phyloP scores from a whole-genome alignment of 2,888 invertebrate genomes.

The Trachelus stipa region DNA sequence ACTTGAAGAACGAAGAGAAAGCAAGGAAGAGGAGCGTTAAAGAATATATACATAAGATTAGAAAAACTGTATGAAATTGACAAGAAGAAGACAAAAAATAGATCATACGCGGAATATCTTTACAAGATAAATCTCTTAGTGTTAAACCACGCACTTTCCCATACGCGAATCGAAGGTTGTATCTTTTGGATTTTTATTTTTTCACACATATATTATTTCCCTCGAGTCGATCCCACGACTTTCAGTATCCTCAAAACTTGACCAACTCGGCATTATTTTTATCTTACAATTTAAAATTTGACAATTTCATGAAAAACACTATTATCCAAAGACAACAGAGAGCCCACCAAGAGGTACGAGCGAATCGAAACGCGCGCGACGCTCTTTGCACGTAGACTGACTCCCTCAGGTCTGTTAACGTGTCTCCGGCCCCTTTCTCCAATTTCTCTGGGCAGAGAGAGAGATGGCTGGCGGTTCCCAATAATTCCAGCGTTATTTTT shows the following conservation, averaged over 20 bases:
- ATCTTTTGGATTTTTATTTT: neutral
- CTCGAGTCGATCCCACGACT: neutral
- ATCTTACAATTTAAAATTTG: neutral
- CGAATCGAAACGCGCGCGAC: conserved; percentile 31
- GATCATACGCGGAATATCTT: too few relatives aligned
- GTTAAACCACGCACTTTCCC: neutral
- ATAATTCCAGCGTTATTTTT: neutral
- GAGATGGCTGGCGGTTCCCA: too few relatives aligned
- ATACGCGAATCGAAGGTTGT: neutral
- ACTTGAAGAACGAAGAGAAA: neutral
- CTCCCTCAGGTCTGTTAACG: conserved; percentile 16
- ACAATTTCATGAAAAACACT: neutral
- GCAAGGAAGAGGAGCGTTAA: neutral
- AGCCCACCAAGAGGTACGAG: neutral
- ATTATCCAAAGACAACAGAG: neutral
- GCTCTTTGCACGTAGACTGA: conserved; percentile 39
- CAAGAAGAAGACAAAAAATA: too few relatives aligned
- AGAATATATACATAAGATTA: neutral
- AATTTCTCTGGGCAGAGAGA: too few relatives aligned
- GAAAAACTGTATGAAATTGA: neutral
- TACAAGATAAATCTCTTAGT: too few relatives aligned
- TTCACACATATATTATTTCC: neutral
- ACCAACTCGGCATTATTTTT: neutral
- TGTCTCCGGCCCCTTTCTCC: neutral
- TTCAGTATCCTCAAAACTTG: neutral